Evolutionary conservation across 2,888 invertebrate genomes (phyloP).

Genomic region (Leptinotarsa juncta): DNA sequence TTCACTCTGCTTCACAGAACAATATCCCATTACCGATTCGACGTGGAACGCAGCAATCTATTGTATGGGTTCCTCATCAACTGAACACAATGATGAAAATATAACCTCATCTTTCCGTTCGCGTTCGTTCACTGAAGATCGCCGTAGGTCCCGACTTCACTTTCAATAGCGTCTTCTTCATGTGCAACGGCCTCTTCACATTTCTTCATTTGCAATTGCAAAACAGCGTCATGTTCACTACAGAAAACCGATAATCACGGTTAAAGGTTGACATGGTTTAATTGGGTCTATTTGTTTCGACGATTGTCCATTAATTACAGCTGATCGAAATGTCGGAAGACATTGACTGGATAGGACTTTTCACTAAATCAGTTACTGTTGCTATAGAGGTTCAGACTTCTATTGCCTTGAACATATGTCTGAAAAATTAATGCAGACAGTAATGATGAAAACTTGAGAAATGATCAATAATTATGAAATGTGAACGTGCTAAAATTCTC

Average conservation of each 20-base stretch:
- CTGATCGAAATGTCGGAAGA: neutral
- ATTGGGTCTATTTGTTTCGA: slow-evolving; percentile 2
- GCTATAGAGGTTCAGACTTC: too few species aligned
- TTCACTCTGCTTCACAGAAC: neutral
- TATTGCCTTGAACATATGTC: too few species aligned
- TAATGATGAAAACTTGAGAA: too few species aligned
- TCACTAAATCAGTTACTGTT: too few species aligned
- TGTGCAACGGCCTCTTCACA: slow-evolving; percentile 44
- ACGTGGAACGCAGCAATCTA: neutral
- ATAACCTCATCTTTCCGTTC: slow-evolving; percentile 38
- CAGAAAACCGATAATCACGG: slow-evolving; percentile 17
- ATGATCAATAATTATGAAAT: too few species aligned
- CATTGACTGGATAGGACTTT: neutral
- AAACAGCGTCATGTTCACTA: slow-evolving; percentile 14
- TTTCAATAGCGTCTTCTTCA: slow-evolving; percentile 53
- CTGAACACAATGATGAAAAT: slow-evolving; percentile 41
- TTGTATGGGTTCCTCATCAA: slow-evolving; percentile 31
- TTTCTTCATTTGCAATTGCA: slow-evolving; percentile 24
- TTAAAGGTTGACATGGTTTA: slow-evolving; percentile 14
- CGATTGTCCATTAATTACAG: neutral
- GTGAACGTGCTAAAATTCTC: too few species aligned
- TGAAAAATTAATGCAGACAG: too few species aligned
- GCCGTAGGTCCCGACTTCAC: slow-evolving; percentile 55
- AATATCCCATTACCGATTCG: slow-evolving; percentile 4
- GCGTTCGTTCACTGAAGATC: slow-evolving; percentile 55